Conservation (phyloP, 2,113 vertebrate genomes). For the Apus apus region DNA sequence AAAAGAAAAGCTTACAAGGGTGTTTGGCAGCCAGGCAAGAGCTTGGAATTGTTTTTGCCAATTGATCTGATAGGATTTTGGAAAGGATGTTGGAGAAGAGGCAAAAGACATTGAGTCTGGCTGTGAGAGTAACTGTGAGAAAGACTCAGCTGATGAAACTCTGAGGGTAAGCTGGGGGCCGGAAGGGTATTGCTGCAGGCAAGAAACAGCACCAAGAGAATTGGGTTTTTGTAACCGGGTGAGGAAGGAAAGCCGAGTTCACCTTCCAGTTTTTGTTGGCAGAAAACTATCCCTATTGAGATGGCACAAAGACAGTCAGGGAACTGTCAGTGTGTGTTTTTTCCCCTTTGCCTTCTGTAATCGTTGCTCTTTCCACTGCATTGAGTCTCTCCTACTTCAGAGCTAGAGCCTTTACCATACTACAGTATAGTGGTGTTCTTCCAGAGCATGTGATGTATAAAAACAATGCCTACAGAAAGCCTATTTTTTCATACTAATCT, state of each 20-base stretch:
- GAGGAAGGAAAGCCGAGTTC: neutral
- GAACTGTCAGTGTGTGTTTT: neutral
- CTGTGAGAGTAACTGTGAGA: neutral
- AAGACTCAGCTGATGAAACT: neutral
- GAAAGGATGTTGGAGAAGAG: neutral
- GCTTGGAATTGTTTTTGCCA: neutral
- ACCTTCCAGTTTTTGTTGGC: neutral
- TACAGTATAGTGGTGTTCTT: accelerated
- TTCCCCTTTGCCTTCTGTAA: neutral
- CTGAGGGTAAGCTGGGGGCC: accelerated
- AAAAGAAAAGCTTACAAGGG: neutral
- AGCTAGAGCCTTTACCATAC: neutral
- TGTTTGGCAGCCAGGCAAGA: neutral
- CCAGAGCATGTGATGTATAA: neutral
- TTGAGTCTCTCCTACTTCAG: neutral
- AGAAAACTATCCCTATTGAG: neutral
- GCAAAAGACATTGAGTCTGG: neutral
- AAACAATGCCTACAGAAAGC: neutral
- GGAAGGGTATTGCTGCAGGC: neutral
- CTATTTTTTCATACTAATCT: neutral
- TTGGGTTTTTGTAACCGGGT: accelerated
- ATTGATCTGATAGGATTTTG: neutral
- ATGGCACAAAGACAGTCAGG: neutral
- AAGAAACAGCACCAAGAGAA: accelerated
- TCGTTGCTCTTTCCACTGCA: neutral